Conservation (phyloP, 2,113 vertebrate genomes). For the Calonectris borealis region DNA sequence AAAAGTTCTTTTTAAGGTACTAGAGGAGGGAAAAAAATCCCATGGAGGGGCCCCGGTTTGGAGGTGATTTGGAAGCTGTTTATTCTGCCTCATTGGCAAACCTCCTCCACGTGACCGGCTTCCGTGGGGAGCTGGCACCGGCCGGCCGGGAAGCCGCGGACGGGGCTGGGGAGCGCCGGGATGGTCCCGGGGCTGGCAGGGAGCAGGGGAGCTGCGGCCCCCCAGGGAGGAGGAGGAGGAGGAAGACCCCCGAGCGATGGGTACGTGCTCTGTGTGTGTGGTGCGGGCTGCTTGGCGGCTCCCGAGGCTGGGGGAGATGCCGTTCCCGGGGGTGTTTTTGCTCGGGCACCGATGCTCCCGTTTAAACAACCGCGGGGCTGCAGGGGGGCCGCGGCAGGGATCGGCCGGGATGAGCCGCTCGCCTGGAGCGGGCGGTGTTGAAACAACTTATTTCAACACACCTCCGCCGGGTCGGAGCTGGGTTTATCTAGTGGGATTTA, state of each 20-base stretch:
- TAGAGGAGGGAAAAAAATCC: not conserved
- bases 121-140: not conserved
- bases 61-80: not conserved
- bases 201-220: not conserved
- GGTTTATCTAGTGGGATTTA: not conserved
- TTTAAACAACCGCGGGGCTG: not conserved
- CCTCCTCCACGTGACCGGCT: not conserved
- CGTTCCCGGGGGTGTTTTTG: not conserved
- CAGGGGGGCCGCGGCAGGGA: not conserved
- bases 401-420: not conserved
- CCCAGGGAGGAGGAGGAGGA: not conserved
- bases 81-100: not conserved
- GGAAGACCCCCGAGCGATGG: not conserved
- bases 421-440: not conserved
- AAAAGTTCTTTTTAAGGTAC: not conserved
- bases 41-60: fast-evolving
- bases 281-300: not conserved
- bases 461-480: not conserved
- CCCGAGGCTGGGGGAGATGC: not conserved
- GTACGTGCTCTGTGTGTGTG: not conserved
- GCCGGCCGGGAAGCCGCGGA: not conserved
- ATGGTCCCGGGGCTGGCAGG: not conserved
- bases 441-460: not conserved
- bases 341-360: not conserved
- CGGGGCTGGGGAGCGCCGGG: not conserved